Evolutionary conservation across 2,888 invertebrate genomes (phyloP).

Genomic region (Nineta flava): DNA sequence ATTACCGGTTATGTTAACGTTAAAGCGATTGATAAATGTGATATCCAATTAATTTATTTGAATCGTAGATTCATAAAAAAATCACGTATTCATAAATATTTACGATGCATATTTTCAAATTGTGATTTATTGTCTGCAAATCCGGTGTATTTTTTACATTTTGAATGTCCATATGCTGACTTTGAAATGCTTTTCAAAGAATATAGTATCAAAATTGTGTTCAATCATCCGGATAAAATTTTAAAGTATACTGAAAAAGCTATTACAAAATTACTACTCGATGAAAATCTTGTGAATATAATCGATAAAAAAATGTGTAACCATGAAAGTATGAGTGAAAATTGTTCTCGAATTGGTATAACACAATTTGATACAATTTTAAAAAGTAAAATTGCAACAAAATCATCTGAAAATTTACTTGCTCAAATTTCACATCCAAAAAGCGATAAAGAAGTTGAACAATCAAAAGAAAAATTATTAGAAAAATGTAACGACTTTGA

Average conservation of each 20-base stretch:
- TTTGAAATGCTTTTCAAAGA: constrained; percentile 34
- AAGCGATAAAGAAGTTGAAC: no score
- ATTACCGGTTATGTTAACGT: constrained; percentile 41
- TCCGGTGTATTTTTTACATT: constrained; percentile 35
- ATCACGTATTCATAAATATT: constrained; percentile 31
- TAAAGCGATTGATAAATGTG: constrained; percentile 27
- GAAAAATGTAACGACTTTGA: no score
- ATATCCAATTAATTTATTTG: constrained; percentile 45
- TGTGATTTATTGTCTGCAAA: background rate
- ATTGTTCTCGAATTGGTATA: background rate
- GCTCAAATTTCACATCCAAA: no score
- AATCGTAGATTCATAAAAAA: constrained; percentile 41
- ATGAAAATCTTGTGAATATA: constrained; percentile 16
- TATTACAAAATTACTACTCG: constrained; percentile 18
- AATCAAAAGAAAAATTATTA: no score
- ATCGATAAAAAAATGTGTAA: background rate
- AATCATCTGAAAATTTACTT: constrained; percentile 5
- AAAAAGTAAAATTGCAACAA: background rate
- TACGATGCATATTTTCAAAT: constrained; percentile 25
- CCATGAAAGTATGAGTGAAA: constrained; percentile 17
- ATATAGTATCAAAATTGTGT: constrained; percentile 33
- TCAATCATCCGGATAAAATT: constrained; percentile 32
- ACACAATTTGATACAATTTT: background rate
- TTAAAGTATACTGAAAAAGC: constrained; percentile 26
- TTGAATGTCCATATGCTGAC: constrained; percentile 32